A percentile compares a stretch with the other conserved stretches of the same genome.
Evolutionary conservation across 2,113 vertebrate genomes (phyloP).

Genomic region (Passerina amoena): DNA sequence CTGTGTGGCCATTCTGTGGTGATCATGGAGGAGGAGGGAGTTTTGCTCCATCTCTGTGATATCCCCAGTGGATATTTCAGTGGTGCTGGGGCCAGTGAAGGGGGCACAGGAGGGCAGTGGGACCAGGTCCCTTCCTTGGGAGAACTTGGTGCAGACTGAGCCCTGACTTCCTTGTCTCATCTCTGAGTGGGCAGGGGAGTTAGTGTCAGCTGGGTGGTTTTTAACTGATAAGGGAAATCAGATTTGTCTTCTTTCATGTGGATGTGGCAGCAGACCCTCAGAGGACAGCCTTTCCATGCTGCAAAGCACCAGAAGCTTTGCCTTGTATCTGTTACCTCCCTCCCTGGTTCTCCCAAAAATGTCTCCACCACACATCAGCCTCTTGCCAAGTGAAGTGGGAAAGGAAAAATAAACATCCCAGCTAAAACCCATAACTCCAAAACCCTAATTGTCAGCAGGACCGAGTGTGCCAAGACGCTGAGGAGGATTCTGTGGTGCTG

Average conservation of each 20-base stretch:
- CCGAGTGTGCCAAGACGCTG: not conserved
- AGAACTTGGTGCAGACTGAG: not conserved
- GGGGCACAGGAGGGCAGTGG: not conserved
- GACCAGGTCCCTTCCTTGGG: rapidly evolving
- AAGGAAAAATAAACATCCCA: constrained; percentile 15
- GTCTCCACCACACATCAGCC: not conserved
- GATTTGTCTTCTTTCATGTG: not conserved
- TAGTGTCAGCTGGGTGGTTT: not conserved
- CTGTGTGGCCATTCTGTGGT: not conserved
- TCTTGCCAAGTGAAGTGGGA: not conserved
- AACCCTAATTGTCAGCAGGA: not conserved
- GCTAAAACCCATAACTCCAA: not conserved
- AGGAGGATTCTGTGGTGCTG: not conserved
- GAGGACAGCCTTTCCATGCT: not conserved
- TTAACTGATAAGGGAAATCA: not conserved
- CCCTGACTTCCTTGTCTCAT: not conserved
- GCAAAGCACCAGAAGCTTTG: not conserved
- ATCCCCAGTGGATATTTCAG: not conserved
- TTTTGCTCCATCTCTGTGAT: not conserved
- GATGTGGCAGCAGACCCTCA: not conserved
- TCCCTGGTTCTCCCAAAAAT: not conserved
- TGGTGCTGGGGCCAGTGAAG: rapidly evolving
- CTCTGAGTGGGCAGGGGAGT: not conserved
- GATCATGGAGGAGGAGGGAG: rapidly evolving
- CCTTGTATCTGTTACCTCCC: not conserved